Percentiles rank a stretch among this genome's conserved stretches.
These are phyloP conservation scores for Alectura lathami DNA, from an alignment of 2,113 vertebrate genomes.

Conservation along the genomic window DNA sequence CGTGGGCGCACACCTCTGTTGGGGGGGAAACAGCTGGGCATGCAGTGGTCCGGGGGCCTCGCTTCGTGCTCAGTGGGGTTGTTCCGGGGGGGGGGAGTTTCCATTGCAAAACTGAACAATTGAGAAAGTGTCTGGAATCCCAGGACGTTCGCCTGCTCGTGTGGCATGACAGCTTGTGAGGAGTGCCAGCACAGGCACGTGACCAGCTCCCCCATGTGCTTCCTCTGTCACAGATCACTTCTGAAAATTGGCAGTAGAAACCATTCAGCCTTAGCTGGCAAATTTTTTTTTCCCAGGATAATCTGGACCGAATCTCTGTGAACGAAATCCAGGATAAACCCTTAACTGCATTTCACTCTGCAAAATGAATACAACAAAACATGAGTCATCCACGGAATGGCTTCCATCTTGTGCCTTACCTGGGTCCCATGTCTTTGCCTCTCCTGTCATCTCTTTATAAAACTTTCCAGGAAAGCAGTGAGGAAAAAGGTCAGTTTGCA, in stretches of 20 bases:
- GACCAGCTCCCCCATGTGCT: neutral
- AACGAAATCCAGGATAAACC: neutral
- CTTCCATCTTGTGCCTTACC: neutral
- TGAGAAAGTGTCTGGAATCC: neutral
- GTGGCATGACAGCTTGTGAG: neutral
- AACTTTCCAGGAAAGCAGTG: neutral
- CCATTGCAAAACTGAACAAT: neutral
- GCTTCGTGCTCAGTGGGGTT: accelerated
- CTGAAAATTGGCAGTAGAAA: neutral
- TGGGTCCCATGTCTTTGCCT: neutral
- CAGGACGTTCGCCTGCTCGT: accelerated
- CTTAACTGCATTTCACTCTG: neutral
- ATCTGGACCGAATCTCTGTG: neutral
- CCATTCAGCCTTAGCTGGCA: neutral
- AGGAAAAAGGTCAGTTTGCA: neutral
- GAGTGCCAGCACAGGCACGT: neutral
- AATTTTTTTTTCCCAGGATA: neutral
- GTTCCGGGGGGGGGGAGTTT: neutral
- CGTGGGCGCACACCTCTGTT: too few species aligned
- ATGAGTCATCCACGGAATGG: neutral
- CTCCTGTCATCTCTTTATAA: neutral
- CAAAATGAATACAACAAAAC: neutral
- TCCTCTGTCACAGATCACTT: neutral
- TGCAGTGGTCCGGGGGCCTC: accelerated
- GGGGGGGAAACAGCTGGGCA: too few species aligned